Conservation (phyloP, 2,797 vertebrate species). For the Falco berigora region DNA sequence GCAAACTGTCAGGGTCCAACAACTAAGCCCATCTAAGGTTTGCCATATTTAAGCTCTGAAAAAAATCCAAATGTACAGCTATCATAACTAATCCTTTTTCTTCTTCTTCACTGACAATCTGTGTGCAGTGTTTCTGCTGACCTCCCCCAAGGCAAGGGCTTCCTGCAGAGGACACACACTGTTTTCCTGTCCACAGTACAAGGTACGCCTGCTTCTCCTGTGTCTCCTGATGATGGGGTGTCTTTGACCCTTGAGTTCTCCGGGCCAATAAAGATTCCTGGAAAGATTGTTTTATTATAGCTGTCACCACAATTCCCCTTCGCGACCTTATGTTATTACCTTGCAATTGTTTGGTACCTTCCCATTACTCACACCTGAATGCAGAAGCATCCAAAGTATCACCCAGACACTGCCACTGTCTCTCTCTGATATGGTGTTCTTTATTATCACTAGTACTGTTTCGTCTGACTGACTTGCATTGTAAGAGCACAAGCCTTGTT, state of each 20-base stretch:
- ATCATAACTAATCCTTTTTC: neutral
- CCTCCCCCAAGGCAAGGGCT: neutral
- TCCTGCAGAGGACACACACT: neutral
- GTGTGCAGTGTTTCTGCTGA: neutral
- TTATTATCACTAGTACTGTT: neutral
- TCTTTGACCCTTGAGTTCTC: neutral
- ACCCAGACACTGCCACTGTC: neutral
- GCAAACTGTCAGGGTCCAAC: neutral
- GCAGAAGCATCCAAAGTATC: neutral
- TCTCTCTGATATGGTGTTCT: neutral
- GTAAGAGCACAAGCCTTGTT: neutral
- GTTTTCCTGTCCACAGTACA: neutral
- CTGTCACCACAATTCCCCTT: neutral
- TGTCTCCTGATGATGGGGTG: neutral
- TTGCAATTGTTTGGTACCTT: neutral
- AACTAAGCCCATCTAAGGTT: neutral
- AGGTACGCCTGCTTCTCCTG: neutral
- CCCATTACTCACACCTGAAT: neutral
- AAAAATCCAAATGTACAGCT: neutral
- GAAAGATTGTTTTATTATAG: neutral
- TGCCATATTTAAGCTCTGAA: neutral
- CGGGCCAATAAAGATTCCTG: neutral
- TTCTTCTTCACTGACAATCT: neutral
- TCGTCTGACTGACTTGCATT: neutral
- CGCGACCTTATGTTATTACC: neutral